Percentiles rank a stretch among this genome's conserved stretches.
Conservation (phyloP, 2,888 invertebrate species). For the Leptinotarsa haldemani region DNA sequence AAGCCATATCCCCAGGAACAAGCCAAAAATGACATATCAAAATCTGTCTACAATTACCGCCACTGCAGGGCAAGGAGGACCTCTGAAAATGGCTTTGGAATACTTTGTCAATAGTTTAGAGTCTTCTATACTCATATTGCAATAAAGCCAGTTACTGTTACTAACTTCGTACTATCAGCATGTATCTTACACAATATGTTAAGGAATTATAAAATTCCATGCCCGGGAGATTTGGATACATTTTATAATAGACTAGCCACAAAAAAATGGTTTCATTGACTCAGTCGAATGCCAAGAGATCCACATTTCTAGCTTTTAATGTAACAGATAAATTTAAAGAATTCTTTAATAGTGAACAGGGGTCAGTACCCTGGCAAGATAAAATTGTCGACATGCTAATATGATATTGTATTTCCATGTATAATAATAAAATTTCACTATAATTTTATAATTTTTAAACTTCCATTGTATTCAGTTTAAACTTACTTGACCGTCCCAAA, state of each 20-base stretch:
- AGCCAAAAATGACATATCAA: conserved; percentile 24
- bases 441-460: not conserved
- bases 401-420: not conserved
- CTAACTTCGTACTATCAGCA: too few relatives aligned
- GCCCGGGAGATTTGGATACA: not conserved
- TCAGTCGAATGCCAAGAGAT: not conserved
- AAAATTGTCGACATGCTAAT: not conserved
- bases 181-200: too few relatives aligned
- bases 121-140: conserved; percentile 28
- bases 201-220: not conserved
- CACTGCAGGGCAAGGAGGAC: conserved; percentile 34
- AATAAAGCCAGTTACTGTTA: too few relatives aligned
- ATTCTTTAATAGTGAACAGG: not conserved
- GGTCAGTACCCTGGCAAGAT: not conserved
- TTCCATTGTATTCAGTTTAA: not conserved
- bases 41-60: conserved; percentile 33
- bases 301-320: not conserved
- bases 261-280: not conserved
- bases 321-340: not conserved
- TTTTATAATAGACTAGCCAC: not conserved
- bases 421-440: not conserved
- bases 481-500: not conserved
- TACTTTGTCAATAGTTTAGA: conserved; percentile 28
- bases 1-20: conserved; percentile 31
- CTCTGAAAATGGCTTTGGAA: conserved; percentile 38